These are phyloP conservation scores for Thumatha senex DNA, from an alignment of 2,888 invertebrate genomes.

Conservation along the genomic window DNA sequence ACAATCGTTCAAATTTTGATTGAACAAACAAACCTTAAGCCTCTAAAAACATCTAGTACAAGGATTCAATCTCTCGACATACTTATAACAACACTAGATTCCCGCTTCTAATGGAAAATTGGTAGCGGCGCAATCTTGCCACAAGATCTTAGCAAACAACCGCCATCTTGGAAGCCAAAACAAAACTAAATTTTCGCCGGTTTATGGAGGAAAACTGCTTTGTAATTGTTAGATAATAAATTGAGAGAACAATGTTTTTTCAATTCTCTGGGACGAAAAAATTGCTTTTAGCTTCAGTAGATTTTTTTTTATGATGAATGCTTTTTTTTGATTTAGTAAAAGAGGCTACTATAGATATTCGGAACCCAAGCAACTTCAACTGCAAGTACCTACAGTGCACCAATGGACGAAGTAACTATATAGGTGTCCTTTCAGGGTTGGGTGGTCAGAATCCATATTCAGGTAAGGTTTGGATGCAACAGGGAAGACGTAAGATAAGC, in stretches of 20 bases:
- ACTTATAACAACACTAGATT: conserved; percentile 55
- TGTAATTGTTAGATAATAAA: conserved; percentile 47
- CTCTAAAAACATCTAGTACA: conserved; percentile 50
- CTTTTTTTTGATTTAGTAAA: no score
- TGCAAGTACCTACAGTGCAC: no score
- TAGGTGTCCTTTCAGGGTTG: no score
- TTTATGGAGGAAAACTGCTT: conserved; percentile 52
- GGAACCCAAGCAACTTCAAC: no score
- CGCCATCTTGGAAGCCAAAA: conserved; percentile 52
- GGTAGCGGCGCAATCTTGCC: conserved; percentile 64
- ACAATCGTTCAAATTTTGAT: conserved; percentile 55
- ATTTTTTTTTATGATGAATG: no score
- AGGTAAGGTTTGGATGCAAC: no score
- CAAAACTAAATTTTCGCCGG: conserved; percentile 47
- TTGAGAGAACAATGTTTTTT: conserved; percentile 32
- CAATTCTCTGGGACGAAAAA: conserved; percentile 23
- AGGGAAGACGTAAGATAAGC: no score
- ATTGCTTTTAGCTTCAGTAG: conserved; percentile 14
- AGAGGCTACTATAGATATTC: no score
- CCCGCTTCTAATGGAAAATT: conserved; percentile 63
- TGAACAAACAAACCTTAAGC: conserved; percentile 59
- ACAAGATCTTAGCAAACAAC: conserved; percentile 61
- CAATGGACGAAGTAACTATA: no score
- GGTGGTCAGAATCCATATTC: no score
- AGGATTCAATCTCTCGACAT: conserved; percentile 62